These are phyloP conservation scores for Fistularia tabacaria DNA, from an alignment of 2,797 vertebrate genomes.

Conservation along the genomic window DNA sequence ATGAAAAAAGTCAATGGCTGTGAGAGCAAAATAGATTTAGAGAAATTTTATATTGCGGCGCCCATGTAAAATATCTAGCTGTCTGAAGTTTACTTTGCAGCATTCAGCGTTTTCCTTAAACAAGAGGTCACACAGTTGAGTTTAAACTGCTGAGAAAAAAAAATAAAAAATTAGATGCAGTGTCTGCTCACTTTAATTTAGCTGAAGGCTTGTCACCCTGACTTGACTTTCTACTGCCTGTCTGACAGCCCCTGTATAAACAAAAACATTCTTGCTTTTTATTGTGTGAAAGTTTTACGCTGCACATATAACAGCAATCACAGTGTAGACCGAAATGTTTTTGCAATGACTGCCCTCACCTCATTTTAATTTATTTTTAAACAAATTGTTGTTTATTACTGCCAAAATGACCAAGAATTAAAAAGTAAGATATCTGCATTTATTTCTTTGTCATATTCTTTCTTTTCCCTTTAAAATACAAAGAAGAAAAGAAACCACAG, in stretches of 20 bases:
- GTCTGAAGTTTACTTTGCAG: neutral
- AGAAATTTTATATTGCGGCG: neutral
- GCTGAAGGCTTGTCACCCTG: slow-evolving; percentile 5
- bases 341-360: too few species aligned
- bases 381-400: too few species aligned
- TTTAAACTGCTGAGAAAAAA: slow-evolving; percentile 9
- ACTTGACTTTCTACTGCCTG: neutral
- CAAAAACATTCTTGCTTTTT: neutral
- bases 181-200: slow-evolving; percentile 2
- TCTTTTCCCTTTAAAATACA: neutral
- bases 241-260: slow-evolving; percentile 7
- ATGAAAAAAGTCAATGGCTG: too few species aligned
- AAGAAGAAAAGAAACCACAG: neutral
- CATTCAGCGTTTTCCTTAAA: slow-evolving; percentile 8
- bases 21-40: neutral
- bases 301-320: slow-evolving; percentile 1
- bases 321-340: too few species aligned
- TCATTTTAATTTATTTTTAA: too few species aligned
- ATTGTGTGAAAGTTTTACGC: neutral
- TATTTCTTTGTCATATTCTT: neutral
- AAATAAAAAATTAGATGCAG: neutral
- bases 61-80: neutral
- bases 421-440: neutral
- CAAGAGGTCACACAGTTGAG: slow-evolving; percentile 2
- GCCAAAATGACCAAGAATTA: too few species aligned